A percentile compares a stretch with the other conserved stretches of the same genome.
phyloP scores from a whole-genome alignment of 1,140 invertebrate genomes.

The Pseudomyrmex sp. region DNA sequence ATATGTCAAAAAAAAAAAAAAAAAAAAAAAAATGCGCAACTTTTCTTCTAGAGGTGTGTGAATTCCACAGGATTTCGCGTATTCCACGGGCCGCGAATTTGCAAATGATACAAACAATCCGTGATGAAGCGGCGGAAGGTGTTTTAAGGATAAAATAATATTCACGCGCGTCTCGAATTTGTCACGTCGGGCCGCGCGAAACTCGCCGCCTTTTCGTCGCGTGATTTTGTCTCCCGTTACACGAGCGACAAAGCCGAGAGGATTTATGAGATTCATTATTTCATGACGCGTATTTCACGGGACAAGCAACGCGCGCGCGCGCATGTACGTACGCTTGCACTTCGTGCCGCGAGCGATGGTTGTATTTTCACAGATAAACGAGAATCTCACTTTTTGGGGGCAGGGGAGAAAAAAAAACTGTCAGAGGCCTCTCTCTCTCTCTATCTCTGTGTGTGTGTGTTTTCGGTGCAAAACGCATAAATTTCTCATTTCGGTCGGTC shows the following conservation, averaged over 20 bases:
- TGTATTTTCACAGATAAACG: slow-evolving; percentile 42
- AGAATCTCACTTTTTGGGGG: slow-evolving; percentile 21
- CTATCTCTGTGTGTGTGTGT: no score
- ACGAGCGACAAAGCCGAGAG: neutral
- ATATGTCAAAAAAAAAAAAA: no score
- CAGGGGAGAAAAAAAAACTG: neutral
- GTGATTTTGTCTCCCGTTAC: slow-evolving; percentile 19
- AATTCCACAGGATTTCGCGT: neutral
- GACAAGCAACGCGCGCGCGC: neutral
- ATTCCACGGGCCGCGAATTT: neutral
- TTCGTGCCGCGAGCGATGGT: neutral
- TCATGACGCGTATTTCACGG: slow-evolving; percentile 25
- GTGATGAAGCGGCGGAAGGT: neutral
- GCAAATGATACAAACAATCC: neutral
- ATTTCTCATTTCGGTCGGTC: slow-evolving; percentile 51
- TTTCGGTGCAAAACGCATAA: slow-evolving; percentile 47
- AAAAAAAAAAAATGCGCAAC: neutral
- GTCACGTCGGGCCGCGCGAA: neutral
- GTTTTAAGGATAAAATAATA: slow-evolving; percentile 23
- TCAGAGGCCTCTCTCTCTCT: slow-evolving; percentile 11
- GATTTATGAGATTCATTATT: slow-evolving; percentile 54
- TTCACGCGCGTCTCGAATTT: slow-evolving; percentile 3
- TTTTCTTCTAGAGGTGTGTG: no score
- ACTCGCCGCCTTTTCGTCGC: neutral
- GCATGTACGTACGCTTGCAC: neutral